Percentiles rank a stretch among this genome's conserved stretches.
Evolutionary conservation across 2,888 invertebrate genomes (phyloP).

Genomic region (Ecliptopera silaceata): DNA sequence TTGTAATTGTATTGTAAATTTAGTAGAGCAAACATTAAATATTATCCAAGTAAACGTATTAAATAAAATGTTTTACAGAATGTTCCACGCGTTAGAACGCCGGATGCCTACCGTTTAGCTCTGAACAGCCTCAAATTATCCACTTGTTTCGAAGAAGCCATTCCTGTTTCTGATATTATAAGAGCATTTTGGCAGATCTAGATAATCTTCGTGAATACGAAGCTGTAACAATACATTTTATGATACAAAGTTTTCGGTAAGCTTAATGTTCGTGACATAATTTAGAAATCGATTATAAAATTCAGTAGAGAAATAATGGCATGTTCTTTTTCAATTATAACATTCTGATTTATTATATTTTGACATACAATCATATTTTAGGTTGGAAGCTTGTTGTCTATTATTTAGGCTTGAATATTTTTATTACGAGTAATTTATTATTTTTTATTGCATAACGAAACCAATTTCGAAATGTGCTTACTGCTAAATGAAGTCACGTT

Average conservation of each 20-base stretch:
- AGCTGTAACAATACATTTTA: background rate
- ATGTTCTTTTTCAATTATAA: conserved; percentile 9
- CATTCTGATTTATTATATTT: conserved; percentile 6
- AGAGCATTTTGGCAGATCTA: background rate
- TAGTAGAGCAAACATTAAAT: background rate
- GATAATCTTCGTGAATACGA: background rate
- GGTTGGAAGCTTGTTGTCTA: background rate
- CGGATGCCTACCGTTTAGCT: conserved; percentile 5
- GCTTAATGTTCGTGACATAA: conserved; percentile 1
- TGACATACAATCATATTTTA: conserved; percentile 17
- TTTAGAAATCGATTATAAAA: conserved; percentile 6
- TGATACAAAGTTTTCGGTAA: too few relatives aligned
- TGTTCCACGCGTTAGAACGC: background rate
- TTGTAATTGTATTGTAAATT: background rate
- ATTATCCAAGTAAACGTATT: background rate
- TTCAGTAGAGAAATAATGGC: background rate
- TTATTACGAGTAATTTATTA: conserved; percentile 5
- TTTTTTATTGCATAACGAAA: conserved; percentile 17
- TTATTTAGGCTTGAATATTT: background rate
- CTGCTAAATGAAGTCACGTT: conserved; percentile 25
- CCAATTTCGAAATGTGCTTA: conserved; percentile 5
- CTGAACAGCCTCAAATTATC: conserved; percentile 4
- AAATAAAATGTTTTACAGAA: conserved; percentile 3
- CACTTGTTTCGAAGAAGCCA: conserved; percentile 13
- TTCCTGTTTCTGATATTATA: background rate